Percentiles rank a stretch among this genome's conserved stretches.
Evolutionary conservation across 2,113 vertebrate genomes (phyloP).

Genomic region (Mirza zaza): DNA sequence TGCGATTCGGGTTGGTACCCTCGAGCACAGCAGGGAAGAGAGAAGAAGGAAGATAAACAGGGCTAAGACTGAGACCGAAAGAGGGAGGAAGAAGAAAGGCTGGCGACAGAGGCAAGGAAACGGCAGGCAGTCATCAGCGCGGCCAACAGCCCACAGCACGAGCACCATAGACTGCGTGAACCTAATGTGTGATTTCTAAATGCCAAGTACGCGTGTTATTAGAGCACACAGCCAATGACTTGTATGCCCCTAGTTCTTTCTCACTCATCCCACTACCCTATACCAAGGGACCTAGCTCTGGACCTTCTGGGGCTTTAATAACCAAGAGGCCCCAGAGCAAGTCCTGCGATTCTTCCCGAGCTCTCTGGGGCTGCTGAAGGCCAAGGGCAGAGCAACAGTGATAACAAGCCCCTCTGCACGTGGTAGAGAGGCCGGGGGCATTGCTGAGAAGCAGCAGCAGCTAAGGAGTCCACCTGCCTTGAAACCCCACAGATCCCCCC

Average conservation of each 20-base stretch:
- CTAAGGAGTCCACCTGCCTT: neutral
- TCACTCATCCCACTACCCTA: accelerated
- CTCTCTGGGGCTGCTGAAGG: neutral
- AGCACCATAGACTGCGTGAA: accelerated
- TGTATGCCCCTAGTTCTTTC: neutral
- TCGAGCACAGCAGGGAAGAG: neutral
- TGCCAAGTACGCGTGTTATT: neutral
- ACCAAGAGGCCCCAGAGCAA: neutral
- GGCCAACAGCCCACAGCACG: accelerated
- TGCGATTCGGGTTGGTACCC: neutral
- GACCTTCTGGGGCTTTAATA: neutral
- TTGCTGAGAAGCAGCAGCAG: neutral
- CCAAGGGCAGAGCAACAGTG: neutral
- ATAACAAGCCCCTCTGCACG: accelerated
- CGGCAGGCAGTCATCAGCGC: accelerated
- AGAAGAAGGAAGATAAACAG: neutral
- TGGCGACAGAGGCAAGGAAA: neutral
- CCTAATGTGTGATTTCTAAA: neutral
- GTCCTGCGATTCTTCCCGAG: neutral
- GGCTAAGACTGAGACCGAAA: too few species aligned
- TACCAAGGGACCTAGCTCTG: neutral
- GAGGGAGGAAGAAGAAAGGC: neutral
- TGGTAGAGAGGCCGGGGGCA: too few species aligned
- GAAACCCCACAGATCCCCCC: neutral
- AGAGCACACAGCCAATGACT: neutral